A percentile compares a stretch with the other conserved stretches of the same genome.
These are phyloP conservation scores for Lontra canadensis DNA, from an alignment of 2,113 vertebrate species.

Conservation along the genomic window DNA sequence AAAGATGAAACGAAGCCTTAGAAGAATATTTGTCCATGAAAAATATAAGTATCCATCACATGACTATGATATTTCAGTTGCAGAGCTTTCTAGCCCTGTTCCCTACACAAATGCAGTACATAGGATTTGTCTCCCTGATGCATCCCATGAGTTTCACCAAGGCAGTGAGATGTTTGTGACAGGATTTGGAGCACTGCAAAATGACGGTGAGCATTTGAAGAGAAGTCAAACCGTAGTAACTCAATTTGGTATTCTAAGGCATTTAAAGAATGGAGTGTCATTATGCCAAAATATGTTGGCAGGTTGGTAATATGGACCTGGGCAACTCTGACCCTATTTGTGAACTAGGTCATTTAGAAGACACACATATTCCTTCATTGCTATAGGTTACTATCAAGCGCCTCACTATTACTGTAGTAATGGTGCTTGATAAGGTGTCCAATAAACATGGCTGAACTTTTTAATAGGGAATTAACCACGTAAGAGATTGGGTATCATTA, in stretches of 20 bases:
- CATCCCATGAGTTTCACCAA: constrained; percentile 78
- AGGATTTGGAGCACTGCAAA: constrained; percentile 86
- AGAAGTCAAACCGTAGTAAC: not conserved
- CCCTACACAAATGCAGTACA: constrained; percentile 80
- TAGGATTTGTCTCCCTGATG: constrained; percentile 87
- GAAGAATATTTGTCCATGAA: constrained; percentile 86
- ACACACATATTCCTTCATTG: not conserved
- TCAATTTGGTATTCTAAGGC: not conserved
- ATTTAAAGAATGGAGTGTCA: not conserved
- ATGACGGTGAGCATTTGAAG: constrained; percentile 67
- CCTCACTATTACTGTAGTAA: not conserved
- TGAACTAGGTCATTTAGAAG: not conserved
- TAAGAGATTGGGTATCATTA: not conserved
- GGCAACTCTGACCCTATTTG: not conserved
- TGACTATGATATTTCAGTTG: constrained; percentile 89
- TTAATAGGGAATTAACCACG: not conserved
- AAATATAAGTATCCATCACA: constrained; percentile 84
- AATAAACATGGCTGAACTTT: not conserved
- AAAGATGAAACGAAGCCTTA: constrained; percentile 79
- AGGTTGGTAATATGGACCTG: not conserved
- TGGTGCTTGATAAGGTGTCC: not conserved
- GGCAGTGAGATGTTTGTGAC: constrained; percentile 84
- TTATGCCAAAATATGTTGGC: not conserved
- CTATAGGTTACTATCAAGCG: not conserved
- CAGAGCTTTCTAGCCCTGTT: constrained; percentile 85